A percentile compares a stretch with the other conserved stretches of the same genome.
Evolutionary conservation across 2,113 vertebrate genomes (phyloP).

Genomic region (Willisornis vidua): DNA sequence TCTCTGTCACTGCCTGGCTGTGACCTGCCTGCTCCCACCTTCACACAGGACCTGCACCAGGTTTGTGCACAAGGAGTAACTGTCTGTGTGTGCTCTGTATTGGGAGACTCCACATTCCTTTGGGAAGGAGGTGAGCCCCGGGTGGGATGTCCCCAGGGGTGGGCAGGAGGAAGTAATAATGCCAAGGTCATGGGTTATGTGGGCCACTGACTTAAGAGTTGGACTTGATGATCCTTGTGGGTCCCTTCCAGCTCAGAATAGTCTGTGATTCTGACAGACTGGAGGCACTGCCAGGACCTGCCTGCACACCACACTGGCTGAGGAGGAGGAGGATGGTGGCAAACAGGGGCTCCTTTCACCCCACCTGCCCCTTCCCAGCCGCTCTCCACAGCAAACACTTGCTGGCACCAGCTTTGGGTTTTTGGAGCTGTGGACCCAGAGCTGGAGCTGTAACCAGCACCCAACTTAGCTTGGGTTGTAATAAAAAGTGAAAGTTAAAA

Average conservation of each 20-base stretch:
- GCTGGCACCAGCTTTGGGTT: not conserved
- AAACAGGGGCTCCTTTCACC: not conserved
- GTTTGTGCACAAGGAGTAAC: rapidly evolving
- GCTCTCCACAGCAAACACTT: not conserved
- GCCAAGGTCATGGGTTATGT: no score
- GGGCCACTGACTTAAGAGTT: no score
- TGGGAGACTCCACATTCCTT: rapidly evolving
- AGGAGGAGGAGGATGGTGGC: not conserved
- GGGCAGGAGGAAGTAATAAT: not conserved
- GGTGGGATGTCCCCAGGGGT: not conserved
- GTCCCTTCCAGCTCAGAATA: no score
- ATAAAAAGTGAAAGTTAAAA: slow-evolving; percentile 61
- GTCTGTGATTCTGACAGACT: no score
- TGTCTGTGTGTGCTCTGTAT: rapidly evolving
- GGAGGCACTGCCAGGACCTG: not conserved
- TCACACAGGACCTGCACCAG: not conserved
- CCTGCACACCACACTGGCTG: rapidly evolving
- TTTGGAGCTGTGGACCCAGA: not conserved
- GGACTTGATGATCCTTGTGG: no score
- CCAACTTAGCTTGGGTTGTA: slow-evolving; percentile 37
- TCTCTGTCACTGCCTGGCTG: not conserved
- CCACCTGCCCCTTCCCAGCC: rapidly evolving
- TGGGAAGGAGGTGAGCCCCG: not conserved
- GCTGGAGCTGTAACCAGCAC: slow-evolving; percentile 22
- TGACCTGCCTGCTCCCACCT: slow-evolving; percentile 26